phyloP scores from a whole-genome alignment of 2,113 vertebrate genomes.

The Noturus placidus region DNA sequence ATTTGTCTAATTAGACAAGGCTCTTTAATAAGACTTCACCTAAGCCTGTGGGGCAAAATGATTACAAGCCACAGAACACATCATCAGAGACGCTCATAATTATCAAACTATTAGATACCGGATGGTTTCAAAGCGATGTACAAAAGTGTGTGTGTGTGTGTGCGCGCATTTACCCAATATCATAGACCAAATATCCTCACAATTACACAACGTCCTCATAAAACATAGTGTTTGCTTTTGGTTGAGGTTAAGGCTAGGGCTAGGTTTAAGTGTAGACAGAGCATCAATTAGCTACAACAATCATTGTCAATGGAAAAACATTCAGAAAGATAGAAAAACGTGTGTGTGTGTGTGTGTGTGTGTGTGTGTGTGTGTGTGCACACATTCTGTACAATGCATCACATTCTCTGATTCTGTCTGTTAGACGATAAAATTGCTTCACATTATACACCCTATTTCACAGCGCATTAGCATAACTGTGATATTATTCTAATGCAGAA shows the following conservation, averaged over 20 bases:
- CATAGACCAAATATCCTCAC: neutral
- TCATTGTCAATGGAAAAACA: neutral
- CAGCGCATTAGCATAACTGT: slow-evolving; percentile 36
- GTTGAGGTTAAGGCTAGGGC: neutral
- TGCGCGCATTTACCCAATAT: neutral
- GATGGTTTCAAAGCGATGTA: neutral
- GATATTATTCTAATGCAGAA: slow-evolving; percentile 35
- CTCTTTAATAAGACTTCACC: slow-evolving; percentile 7
- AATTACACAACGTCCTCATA: neutral
- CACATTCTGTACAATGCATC: neutral
- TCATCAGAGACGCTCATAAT: slow-evolving; percentile 17
- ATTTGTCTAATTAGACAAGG: neutral
- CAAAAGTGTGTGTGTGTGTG: neutral
- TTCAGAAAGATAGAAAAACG: neutral
- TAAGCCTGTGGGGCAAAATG: neutral
- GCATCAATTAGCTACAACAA: neutral
- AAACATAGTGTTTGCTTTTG: neutral
- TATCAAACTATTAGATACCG: neutral
- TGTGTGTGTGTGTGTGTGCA: neutral
- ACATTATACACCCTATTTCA: slow-evolving; percentile 45
- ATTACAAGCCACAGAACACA: slow-evolving; percentile 28
- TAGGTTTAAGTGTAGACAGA: neutral
- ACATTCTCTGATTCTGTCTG: slow-evolving; percentile 12
- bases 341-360: neutral
- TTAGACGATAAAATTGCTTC: slow-evolving; percentile 37